Percentiles rank a stretch among this genome's conserved stretches.
phyloP scores from a whole-genome alignment of 1,140 invertebrate genomes.

The Cydia amplana region DNA sequence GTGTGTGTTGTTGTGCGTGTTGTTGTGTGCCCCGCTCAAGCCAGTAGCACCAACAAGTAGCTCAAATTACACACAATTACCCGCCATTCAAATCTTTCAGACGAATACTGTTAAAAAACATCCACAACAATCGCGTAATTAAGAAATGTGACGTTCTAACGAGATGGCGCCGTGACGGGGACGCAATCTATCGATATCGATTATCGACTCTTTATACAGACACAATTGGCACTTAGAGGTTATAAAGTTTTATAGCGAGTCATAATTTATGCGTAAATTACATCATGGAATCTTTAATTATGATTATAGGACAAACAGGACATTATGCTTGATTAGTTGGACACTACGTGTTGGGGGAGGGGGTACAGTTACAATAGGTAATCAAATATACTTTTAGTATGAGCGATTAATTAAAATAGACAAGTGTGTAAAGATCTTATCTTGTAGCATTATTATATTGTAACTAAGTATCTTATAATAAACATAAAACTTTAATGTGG shows the following conservation, averaged over 20 bases:
- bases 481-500: too few relatives aligned
- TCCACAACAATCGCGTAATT: constrained; percentile 70
- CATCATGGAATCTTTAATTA: constrained; percentile 17
- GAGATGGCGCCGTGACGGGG: constrained; percentile 52
- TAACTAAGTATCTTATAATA: neutral
- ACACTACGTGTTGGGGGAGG: neutral
- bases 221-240: neutral
- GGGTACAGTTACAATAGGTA: constrained; percentile 11
- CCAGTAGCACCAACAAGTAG: constrained; percentile 60
- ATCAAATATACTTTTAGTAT: constrained; percentile 9
- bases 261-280: constrained; percentile 8
- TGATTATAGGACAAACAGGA: constrained; percentile 13
- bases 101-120: constrained; percentile 64
- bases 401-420: neutral
- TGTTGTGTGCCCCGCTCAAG: neutral
- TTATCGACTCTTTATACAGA: constrained; percentile 38
- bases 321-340: constrained; percentile 9
- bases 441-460: neutral
- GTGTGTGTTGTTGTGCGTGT: neutral
- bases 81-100: constrained; percentile 74
- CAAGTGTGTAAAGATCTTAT: neutral
- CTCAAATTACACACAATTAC: constrained; percentile 78
- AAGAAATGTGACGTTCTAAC: constrained; percentile 67
- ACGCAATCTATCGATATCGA: constrained; percentile 35
- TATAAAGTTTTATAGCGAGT: constrained; percentile 30